Percentiles rank a stretch among this genome's conserved stretches.
phyloP scores from a whole-genome alignment of 2,888 invertebrate genomes.

The Azorinus chamasolen region DNA sequence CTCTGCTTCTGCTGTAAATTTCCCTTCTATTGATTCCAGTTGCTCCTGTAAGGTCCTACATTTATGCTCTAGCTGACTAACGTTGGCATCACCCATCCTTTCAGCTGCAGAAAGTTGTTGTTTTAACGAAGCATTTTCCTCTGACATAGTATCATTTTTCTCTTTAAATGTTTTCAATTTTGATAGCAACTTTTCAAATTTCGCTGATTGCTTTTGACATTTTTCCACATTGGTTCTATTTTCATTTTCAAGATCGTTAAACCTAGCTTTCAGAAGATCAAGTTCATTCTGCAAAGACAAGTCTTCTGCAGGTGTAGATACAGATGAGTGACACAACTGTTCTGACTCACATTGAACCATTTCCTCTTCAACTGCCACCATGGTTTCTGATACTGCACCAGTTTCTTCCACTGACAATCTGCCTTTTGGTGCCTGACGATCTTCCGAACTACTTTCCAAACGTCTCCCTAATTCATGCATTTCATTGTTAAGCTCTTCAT shows the following conservation, averaged over 20 bases:
- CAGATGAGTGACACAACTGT: neutral
- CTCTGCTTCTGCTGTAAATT: slow-evolving; percentile 34
- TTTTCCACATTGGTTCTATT: slow-evolving; percentile 30
- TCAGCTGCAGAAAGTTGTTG: slow-evolving; percentile 37
- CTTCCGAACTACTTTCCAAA: too few species aligned
- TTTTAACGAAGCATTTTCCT: slow-evolving; percentile 48
- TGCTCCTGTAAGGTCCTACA: slow-evolving; percentile 35
- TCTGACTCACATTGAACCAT: slow-evolving; percentile 11
- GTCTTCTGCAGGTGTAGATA: neutral
- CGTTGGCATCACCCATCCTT: slow-evolving; percentile 36
- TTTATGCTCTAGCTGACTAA: slow-evolving; percentile 39
- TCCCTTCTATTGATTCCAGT: slow-evolving; percentile 16
- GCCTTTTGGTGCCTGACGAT: too few species aligned
- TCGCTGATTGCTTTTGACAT: slow-evolving; percentile 21
- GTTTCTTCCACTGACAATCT: too few species aligned
- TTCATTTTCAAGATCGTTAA: slow-evolving; percentile 74
- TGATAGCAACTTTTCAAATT: slow-evolving; percentile 88
- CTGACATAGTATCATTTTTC: slow-evolving; percentile 83
- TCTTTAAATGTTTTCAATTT: slow-evolving; percentile 94
- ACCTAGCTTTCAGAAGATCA: slow-evolving; percentile 1
- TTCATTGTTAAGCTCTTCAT: slow-evolving; percentile 16
- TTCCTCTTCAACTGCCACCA: slow-evolving; percentile 2
- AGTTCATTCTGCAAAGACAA: neutral
- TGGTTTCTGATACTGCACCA: neutral
- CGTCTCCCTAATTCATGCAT: too few species aligned